Evolutionary conservation across 2,113 vertebrate genomes (phyloP).

Genomic region (Delphinus delphis): DNA sequence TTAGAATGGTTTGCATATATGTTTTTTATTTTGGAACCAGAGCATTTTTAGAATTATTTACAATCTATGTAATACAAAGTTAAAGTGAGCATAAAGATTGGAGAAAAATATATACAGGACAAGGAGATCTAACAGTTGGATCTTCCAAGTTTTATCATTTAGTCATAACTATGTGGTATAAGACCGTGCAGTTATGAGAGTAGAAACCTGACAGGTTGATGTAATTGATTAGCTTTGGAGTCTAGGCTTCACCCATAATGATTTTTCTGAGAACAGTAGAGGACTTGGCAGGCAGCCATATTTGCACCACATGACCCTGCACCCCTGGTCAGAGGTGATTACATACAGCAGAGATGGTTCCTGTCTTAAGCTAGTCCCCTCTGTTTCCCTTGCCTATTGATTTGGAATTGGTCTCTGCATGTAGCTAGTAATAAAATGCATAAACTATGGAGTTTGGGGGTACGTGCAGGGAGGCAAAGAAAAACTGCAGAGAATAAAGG

Average conservation of each 20-base stretch:
- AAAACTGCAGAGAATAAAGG: constrained; percentile 33
- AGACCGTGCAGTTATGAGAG: background rate
- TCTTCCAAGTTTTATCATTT: background rate
- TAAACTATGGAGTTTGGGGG: background rate
- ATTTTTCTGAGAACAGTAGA: constrained; percentile 44
- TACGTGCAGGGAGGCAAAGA: constrained; percentile 32
- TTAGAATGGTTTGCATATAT: constrained; percentile 23
- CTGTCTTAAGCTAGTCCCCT: constrained; percentile 28
- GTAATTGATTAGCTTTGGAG: constrained; percentile 10
- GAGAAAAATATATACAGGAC: background rate
- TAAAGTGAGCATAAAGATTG: background rate
- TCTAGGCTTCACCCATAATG: background rate
- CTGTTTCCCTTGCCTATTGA: constrained; percentile 54
- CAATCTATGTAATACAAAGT: constrained; percentile 14
- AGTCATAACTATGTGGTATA: background rate
- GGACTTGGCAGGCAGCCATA: background rate
- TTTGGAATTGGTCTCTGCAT: constrained; percentile 60
- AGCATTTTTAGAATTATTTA: constrained; percentile 38
- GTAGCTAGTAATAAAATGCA: constrained; percentile 49
- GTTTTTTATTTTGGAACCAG: constrained; percentile 8
- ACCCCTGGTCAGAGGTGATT: constrained; percentile 45
- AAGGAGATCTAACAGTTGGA: background rate
- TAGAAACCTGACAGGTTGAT: background rate
- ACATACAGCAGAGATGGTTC: constrained; percentile 29
- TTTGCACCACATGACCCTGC: background rate